A percentile compares a stretch with the other conserved stretches of the same genome.
phyloP scores from a whole-genome alignment of 92 coral and sea anemone species.

The Epizoanthus fatuus region DNA sequence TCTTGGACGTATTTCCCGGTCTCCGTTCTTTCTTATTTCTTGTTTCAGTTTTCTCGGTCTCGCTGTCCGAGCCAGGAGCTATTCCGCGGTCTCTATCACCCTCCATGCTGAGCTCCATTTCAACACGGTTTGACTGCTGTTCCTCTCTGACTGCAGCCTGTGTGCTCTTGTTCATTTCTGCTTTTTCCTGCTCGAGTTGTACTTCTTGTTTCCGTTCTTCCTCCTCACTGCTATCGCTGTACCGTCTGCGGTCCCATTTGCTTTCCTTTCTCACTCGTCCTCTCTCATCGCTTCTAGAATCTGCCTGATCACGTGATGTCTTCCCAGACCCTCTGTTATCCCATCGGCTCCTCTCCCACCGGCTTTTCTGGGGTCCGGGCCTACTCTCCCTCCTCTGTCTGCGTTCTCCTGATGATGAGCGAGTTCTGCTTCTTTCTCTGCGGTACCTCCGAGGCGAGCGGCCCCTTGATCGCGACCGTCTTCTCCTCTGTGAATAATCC shows the following conservation, averaged over 20 bases:
- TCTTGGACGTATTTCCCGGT: neutral
- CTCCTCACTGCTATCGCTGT: constrained; percentile 47
- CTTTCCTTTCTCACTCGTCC: constrained; percentile 32
- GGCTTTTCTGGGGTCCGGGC: constrained; percentile 33
- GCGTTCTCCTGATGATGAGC: constrained; percentile 25
- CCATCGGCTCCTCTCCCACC: constrained; percentile 47
- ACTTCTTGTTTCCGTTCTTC: constrained; percentile 16
- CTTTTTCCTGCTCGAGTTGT: constrained; percentile 16
- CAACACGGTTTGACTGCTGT: neutral
- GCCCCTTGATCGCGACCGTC: constrained; percentile 24
- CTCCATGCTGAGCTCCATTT: neutral
- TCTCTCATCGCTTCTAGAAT: constrained; percentile 21
- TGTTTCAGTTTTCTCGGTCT: neutral
- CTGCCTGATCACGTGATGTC: constrained; percentile 16
- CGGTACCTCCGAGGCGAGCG: constrained; percentile 24
- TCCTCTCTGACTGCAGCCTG: neutral
- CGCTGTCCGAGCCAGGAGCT: neutral
- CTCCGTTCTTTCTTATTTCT: neutral
- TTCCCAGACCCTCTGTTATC: neutral
- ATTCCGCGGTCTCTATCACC: too few relatives aligned
- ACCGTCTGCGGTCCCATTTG: constrained; percentile 41
- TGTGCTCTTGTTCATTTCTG: constrained; percentile 10
- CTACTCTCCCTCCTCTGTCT: constrained; percentile 28
- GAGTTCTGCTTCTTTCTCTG: constrained; percentile 39
- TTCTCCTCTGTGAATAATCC: constrained; percentile 27